Conservation (phyloP, 2,888 invertebrate species). For the Megalurothrips usitatus region DNA sequence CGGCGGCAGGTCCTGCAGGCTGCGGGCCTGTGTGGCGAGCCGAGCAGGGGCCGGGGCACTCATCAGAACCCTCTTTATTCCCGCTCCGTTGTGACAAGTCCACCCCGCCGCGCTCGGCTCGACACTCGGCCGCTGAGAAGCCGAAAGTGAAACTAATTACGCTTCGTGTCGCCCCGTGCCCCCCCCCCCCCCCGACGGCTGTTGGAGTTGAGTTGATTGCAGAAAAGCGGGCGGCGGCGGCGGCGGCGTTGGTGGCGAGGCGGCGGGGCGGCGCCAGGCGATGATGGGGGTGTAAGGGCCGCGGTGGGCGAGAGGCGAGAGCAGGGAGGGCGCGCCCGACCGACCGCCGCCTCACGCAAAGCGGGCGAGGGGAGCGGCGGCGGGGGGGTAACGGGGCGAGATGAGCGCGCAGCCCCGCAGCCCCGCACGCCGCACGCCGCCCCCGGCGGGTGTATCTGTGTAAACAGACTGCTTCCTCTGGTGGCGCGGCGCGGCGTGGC, state of each 20-base stretch:
- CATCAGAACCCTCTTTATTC: too few species aligned
- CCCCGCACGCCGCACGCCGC: not conserved
- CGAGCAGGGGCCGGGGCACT: too few species aligned
- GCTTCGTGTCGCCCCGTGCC: not conserved
- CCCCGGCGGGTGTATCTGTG: conserved; percentile 18
- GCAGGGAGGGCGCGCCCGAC: not conserved
- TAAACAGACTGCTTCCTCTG: conserved; percentile 21
- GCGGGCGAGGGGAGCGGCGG: too few species aligned
- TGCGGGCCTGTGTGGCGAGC: too few species aligned
- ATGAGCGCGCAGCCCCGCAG: too few species aligned
- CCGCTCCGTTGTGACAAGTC: too few species aligned
- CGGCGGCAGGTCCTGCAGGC: too few species aligned
- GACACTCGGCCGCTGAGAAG: not conserved
- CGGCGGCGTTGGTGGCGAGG: not conserved
- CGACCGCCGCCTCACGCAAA: not conserved
- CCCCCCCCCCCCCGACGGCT: not conserved
- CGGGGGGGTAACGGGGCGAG: not conserved
- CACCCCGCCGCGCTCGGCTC: not conserved
- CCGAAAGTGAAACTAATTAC: not conserved
- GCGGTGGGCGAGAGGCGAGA: not conserved
- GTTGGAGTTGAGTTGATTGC: not conserved
- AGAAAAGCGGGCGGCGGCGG: not conserved
- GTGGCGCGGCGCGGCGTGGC: not conserved
- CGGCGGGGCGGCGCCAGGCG: not conserved
- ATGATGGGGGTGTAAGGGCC: not conserved